Conservation (phyloP, 2,888 invertebrate species). For the Nasonovia ribisnigri region DNA sequence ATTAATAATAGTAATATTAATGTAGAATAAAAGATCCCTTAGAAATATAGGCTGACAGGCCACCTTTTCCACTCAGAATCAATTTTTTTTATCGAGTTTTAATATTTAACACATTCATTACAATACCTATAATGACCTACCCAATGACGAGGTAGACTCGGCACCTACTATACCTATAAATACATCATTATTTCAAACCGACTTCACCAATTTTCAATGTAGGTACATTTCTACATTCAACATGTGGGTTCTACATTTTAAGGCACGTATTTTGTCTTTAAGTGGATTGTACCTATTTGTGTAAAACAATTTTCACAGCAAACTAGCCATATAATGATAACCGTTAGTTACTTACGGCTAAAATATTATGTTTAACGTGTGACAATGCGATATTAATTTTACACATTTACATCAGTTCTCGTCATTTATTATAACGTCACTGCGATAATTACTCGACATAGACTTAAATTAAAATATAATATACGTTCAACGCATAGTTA, state of each 20-base stretch:
- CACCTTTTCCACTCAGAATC: neutral
- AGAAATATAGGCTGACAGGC: neutral
- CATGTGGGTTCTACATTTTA: neutral
- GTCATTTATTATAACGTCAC: neutral
- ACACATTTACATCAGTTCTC: neutral
- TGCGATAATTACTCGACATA: neutral
- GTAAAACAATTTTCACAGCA: neutral
- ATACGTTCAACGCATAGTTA: neutral
- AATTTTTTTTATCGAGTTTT: neutral
- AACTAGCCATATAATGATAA: neutral
- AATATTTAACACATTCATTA: too few species aligned
- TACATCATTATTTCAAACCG: neutral
- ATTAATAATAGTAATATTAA: neutral
- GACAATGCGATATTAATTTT: neutral
- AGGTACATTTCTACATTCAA: neutral
- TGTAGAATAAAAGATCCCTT: neutral
- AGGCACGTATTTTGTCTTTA: neutral
- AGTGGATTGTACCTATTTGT: neutral
- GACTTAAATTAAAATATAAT: neutral
- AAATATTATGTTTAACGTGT: neutral
- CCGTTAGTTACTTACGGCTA: neutral
- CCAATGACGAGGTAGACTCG: neutral
- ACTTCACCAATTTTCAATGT: neutral
- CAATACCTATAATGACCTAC: neutral
- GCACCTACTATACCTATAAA: neutral